Conservation (phyloP, 2,797 vertebrate species). For the Harpagifer antarcticus region DNA sequence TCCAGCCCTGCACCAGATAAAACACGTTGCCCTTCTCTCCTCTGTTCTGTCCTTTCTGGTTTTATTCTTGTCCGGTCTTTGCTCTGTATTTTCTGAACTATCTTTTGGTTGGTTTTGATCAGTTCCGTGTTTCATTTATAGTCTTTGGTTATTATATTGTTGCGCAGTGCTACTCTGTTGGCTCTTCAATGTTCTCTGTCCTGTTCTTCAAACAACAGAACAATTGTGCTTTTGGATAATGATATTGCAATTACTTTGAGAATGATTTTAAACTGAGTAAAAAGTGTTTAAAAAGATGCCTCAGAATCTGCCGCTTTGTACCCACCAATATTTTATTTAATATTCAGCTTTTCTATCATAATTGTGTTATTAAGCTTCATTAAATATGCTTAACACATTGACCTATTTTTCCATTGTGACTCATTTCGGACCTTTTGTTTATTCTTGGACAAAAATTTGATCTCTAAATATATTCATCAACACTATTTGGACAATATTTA, state of each 20-base stretch:
- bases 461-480: neutral
- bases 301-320: constrained; percentile 1
- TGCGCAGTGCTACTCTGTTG: neutral
- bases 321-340: neutral
- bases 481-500: neutral
- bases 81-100: constrained; percentile 1
- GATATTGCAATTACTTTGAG: neutral
- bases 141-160: constrained; percentile 7
- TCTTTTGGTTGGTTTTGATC: constrained; percentile 12
- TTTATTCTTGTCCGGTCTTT: constrained; percentile 8
- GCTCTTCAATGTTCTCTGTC: neutral
- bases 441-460: neutral
- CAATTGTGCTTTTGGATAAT: constrained; percentile 8
- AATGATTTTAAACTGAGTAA: neutral
- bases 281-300: neutral
- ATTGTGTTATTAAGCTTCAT: too few species aligned
- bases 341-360: neutral
- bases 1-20: constrained; percentile 27
- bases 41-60: constrained; percentile 22
- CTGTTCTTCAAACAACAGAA: constrained; percentile 20
- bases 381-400: too few species aligned
- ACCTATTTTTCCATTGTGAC: too few species aligned
- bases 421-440: neutral
- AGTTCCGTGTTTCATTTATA: neutral
- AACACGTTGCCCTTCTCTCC: constrained; percentile 14